Evolutionary conservation across 2,113 vertebrate genomes (phyloP).

Genomic region (Pogona vitticeps): DNA sequence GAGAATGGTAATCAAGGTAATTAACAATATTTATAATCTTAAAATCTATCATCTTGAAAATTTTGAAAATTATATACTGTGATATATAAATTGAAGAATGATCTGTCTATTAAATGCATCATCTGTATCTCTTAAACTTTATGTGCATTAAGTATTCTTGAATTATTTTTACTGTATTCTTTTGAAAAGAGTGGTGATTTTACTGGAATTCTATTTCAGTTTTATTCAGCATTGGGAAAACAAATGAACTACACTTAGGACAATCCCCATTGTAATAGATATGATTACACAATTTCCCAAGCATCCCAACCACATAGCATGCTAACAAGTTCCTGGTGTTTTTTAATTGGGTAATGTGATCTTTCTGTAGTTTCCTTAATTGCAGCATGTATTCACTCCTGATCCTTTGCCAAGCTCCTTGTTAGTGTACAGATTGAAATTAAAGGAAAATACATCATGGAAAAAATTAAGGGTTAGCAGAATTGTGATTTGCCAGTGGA

Average conservation of each 20-base stretch:
- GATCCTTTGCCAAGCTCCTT: conserved; percentile 41
- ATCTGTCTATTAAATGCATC: background rate
- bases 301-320: conserved; percentile 31
- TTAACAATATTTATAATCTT: background rate
- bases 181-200: conserved; percentile 11
- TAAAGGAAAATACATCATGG: conserved; percentile 25
- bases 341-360: conserved; percentile 57
- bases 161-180: background rate
- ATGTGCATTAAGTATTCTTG: conserved; percentile 38
- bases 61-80: background rate
- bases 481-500: background rate
- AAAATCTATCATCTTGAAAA: background rate
- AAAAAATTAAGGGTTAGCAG: conserved; percentile 31
- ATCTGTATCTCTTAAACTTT: background rate
- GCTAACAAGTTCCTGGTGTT: conserved; percentile 44
- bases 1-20: background rate
- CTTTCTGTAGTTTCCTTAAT: conserved; percentile 39
- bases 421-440: conserved; percentile 17
- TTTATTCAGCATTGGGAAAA: background rate
- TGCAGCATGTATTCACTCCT: conserved; percentile 46
- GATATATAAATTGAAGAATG: background rate
- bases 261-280: conserved; percentile 9
- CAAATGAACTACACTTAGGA: conserved; percentile 9
- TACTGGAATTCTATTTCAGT: conserved; percentile 2
- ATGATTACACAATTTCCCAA: conserved; percentile 25